Conservation (phyloP, 2,797 vertebrate species). For the Cossypha niveicapilla region DNA sequence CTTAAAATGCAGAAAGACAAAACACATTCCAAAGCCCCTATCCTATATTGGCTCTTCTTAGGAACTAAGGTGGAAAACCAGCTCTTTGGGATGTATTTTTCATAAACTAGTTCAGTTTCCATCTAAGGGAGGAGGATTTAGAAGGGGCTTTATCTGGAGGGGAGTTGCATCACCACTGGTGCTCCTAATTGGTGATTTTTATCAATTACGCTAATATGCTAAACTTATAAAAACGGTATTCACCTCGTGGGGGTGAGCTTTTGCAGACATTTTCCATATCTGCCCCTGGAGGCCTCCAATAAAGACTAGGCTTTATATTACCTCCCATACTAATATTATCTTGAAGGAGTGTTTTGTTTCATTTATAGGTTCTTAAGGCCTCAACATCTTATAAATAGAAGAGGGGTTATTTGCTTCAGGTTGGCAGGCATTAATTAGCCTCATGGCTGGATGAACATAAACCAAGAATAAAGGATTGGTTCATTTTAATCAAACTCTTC, state of each 20-base stretch:
- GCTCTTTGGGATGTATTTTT: neutral
- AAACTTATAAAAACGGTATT: neutral
- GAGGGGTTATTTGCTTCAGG: neutral
- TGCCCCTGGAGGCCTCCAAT: neutral
- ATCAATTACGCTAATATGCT: neutral
- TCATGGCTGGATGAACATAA: neutral
- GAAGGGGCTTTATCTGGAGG: neutral
- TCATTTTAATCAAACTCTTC: constrained; percentile 24
- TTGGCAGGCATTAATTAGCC: neutral
- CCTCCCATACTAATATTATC: neutral
- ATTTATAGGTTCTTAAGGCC: neutral
- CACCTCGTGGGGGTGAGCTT: neutral
- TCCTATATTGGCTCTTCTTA: neutral
- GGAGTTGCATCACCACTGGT: neutral
- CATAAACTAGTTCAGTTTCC: neutral
- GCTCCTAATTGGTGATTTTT: neutral
- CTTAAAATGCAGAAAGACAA: neutral
- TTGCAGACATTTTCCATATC: neutral
- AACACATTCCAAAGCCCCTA: neutral
- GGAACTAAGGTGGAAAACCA: neutral
- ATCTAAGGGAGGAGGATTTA: neutral
- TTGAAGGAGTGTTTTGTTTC: neutral
- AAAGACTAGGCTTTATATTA: neutral
- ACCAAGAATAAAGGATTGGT: neutral
- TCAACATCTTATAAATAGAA: neutral